Conservation (phyloP, 2,888 invertebrate genomes). For the Sussaba pulchella region DNA sequence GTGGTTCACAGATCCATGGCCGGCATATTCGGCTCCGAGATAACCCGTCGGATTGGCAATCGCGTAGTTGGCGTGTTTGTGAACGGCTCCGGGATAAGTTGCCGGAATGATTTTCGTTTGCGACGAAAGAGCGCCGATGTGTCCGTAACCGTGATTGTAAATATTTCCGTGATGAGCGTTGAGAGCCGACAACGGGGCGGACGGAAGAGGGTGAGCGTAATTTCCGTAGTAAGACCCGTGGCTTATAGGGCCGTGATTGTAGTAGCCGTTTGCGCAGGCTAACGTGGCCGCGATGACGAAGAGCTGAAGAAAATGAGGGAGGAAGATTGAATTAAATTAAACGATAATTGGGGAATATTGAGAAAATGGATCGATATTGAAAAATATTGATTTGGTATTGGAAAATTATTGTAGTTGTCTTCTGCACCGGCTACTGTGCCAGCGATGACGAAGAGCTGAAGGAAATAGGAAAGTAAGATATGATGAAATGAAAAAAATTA, state of each 20-base stretch:
- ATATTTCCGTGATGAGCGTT: constrained; percentile 48
- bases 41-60: constrained; percentile 43
- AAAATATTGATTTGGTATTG: too few species aligned
- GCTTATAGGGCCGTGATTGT: constrained; percentile 61
- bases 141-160: constrained; percentile 56
- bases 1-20: constrained; percentile 39
- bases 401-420: too few species aligned
- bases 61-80: constrained; percentile 50
- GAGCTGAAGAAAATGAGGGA: constrained; percentile 55
- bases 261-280: constrained; percentile 64
- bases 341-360: not conserved
- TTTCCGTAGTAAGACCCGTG: constrained; percentile 56
- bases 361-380: not conserved
- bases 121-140: constrained; percentile 31
- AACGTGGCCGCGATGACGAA: constrained; percentile 55
- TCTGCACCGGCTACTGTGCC: too few species aligned
- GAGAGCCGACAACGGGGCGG: constrained; percentile 78
- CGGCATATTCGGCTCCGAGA: constrained; percentile 40
- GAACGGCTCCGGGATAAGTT: constrained; percentile 60
- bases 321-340: not conserved
- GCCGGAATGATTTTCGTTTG: constrained; percentile 61
- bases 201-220: constrained; percentile 43
- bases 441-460: too few species aligned
- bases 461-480: too few species aligned
- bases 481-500: too few species aligned